Conservation (phyloP, 2,113 vertebrate species). For the Syngnathus floridae region DNA sequence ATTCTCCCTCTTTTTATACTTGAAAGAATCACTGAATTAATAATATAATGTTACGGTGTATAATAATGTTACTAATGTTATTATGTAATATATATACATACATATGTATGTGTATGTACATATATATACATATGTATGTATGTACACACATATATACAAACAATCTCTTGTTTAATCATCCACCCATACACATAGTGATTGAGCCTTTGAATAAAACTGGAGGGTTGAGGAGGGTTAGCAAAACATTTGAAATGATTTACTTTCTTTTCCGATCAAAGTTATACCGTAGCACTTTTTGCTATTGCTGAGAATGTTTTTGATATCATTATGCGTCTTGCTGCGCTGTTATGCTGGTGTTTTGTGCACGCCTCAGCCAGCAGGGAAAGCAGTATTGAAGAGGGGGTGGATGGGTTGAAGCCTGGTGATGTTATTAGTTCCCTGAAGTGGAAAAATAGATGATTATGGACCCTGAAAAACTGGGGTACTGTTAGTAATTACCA, state of each 20-base stretch:
- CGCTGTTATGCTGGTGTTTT: slow-evolving; percentile 41
- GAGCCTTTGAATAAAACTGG: too few species aligned
- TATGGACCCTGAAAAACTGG: slow-evolving; percentile 47
- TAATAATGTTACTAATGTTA: too few species aligned
- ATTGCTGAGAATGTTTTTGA: slow-evolving; percentile 49
- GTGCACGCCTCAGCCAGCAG: slow-evolving; percentile 44
- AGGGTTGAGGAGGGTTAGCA: too few species aligned
- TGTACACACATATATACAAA: too few species aligned
- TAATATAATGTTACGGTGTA: too few species aligned
- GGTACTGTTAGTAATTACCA: slow-evolving; percentile 45
- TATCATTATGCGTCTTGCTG: slow-evolving; percentile 17
- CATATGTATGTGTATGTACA: too few species aligned
- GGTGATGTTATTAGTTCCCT: slow-evolving; percentile 28
- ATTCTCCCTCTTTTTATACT: too few species aligned
- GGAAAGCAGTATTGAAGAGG: slow-evolving; percentile 19
- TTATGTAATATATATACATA: too few species aligned
- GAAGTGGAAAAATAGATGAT: slow-evolving; percentile 40
- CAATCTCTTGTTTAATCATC: too few species aligned
- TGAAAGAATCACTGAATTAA: too few species aligned
- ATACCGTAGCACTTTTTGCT: slow-evolving; percentile 14
- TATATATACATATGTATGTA: too few species aligned
- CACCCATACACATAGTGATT: too few species aligned
- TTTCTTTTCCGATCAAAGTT: neutral
- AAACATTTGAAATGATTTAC: neutral
- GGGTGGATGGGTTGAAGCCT: slow-evolving; percentile 10